These are phyloP conservation scores for Orbicella faveolata DNA, from an alignment of 64 coral and sea anemone species.

Conservation along the genomic window DNA sequence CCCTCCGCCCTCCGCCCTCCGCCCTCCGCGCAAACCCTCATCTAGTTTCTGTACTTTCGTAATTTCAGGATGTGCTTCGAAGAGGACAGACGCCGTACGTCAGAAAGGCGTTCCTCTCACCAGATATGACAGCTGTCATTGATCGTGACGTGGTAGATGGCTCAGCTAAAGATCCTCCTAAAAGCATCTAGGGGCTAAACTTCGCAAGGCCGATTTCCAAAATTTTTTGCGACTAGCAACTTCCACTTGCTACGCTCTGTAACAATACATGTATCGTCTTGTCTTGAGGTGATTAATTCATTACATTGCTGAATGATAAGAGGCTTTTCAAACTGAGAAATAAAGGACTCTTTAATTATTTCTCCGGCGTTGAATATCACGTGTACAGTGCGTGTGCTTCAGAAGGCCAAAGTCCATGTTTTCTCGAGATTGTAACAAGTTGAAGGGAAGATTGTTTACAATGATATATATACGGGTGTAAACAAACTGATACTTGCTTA, in stretches of 20 bases:
- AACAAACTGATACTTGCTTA: not conserved
- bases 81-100: not conserved
- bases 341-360: not conserved
- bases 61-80: constrained; percentile 30
- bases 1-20: not conserved
- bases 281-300: not conserved
- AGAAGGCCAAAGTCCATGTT: too few relatives aligned
- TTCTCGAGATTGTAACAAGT: not conserved
- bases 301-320: not conserved
- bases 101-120: constrained; percentile 52
- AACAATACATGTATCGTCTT: not conserved
- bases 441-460: constrained; percentile 3
- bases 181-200: constrained; percentile 31
- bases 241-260: not conserved
- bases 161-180: not conserved
- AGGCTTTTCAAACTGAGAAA: not conserved
- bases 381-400: not conserved
- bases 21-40: not conserved
- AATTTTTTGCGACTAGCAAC: not conserved
- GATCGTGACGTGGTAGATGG: constrained; percentile 42
- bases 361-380: not conserved
- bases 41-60: not conserved
- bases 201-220: not conserved
- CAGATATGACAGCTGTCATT: constrained; percentile 54
- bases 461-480: not conserved